Evolutionary conservation across 2,888 invertebrate species (phyloP).

Genomic region (Andrena dorsata): DNA sequence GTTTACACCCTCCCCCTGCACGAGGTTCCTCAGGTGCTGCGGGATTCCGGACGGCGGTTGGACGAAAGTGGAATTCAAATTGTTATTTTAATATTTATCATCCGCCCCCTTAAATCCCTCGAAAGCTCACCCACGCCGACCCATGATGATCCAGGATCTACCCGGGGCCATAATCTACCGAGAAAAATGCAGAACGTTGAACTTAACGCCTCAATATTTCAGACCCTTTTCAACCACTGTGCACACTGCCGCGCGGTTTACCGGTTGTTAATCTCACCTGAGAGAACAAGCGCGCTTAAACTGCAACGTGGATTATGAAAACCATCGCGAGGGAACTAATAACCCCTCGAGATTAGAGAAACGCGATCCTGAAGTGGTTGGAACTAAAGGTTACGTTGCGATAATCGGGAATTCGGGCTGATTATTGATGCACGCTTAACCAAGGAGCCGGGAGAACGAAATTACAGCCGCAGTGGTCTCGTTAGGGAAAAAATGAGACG

Average conservation of each 20-base stretch:
- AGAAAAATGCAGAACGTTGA: conserved; percentile 70
- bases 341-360: background rate
- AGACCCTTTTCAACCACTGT: conserved; percentile 41
- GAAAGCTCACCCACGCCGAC: conserved; percentile 47
- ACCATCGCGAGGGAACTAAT: background rate
- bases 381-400: background rate
- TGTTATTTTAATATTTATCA: conserved; percentile 81
- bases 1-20: conserved; percentile 36
- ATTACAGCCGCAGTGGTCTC: background rate
- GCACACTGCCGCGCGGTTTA: conserved; percentile 32
- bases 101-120: conserved; percentile 70
- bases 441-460: background rate
- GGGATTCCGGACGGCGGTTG: conserved; percentile 59
- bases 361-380: background rate
- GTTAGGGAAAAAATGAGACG: background rate
- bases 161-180: conserved; percentile 58
- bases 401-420: background rate
- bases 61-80: conserved; percentile 79
- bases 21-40: conserved; percentile 33
- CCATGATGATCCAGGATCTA: conserved; percentile 50
- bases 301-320: background rate
- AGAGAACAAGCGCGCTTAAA: conserved; percentile 19
- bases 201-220: conserved; percentile 69
- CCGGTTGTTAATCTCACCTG: conserved; percentile 48
- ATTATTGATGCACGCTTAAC: background rate